phyloP scores from a whole-genome alignment of 2,797 vertebrate genomes.

The Anas bahamensis region DNA sequence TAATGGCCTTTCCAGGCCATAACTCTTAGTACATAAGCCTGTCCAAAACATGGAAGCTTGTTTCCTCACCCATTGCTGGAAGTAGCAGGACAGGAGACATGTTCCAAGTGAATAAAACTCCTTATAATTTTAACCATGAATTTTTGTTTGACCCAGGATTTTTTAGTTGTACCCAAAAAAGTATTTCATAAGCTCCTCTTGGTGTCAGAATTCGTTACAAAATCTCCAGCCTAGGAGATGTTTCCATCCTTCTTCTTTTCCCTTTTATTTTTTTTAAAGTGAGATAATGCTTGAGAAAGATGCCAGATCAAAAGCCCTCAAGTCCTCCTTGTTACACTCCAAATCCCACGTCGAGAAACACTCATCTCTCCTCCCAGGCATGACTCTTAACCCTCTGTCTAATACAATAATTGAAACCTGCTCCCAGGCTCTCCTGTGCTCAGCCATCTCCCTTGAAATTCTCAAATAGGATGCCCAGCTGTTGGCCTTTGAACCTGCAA shows the following conservation, averaged over 20 bases:
- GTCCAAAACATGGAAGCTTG: constrained; percentile 22
- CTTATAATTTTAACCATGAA: background rate
- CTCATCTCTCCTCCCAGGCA: constrained; percentile 41
- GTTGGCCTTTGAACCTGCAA: constrained; percentile 59
- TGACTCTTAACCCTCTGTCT: constrained; percentile 52
- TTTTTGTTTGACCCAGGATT: background rate
- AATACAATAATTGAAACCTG: constrained; percentile 68
- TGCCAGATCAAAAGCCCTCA: constrained; percentile 52
- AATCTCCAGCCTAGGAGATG: background rate
- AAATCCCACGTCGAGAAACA: constrained; percentile 52
- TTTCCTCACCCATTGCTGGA: constrained; percentile 8
- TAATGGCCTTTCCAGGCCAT: constrained; percentile 53
- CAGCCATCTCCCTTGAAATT: constrained; percentile 54
- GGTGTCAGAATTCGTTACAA: constrained; percentile 32
- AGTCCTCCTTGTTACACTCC: constrained; percentile 32
- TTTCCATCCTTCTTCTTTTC: constrained; percentile 4
- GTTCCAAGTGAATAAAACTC: background rate
- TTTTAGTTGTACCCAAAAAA: background rate
- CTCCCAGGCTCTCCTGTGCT: constrained; percentile 17
- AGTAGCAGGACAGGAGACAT: background rate
- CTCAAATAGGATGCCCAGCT: constrained; percentile 9
- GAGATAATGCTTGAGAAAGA: constrained; percentile 47
- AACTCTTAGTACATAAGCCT: constrained; percentile 31
- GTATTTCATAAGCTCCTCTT: background rate
- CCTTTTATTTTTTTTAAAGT: constrained; percentile 1